Base-by-base conservation (phyloP, 1,140 invertebrate species). In the Aphidius gifuensis region DNA sequence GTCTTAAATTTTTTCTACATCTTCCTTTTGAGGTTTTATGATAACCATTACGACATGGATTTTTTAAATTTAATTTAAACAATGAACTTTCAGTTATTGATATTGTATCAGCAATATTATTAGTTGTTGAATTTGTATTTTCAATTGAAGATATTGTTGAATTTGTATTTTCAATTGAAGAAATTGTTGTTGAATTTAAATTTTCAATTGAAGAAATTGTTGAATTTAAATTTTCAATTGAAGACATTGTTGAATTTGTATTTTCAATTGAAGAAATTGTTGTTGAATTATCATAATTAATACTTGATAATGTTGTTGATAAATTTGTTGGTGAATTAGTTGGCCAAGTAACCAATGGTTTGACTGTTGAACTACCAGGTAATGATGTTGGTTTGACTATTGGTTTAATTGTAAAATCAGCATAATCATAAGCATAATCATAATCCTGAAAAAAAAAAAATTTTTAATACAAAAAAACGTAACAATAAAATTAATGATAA, bases 371-470 rank as follows among this genome's bases (percentile, higher is more conserved):
- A 58, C 47, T 21, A 64, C 56, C 16, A 47, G 65, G 58, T 6
- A 53, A 61, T 7, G 67, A 68, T 5, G 60, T 69, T 7, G 73
- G 68, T 40, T 69, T 73, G 0, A 11, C 8, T 9, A 50, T 62
- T 40, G 82, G 80, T 60, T 79, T 80, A 45, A 81, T 60, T 6
- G 80, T 82, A 51, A 82, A 77, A 45, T 84, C 82, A 5, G 78
- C 67, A 54, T 83, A 82, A 66, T 84, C 82, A 65, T 83, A 83
- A 32, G 76, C 72, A 57, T 83, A 83, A 68, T 81, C 76, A 43
- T 78, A 80, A 60, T 73, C 76, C 78, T 80, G 63, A 8, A 70
- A 77, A 9, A 60, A 1, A 54, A 21, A 58, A 23, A 44, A 9
- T 21, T 38, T 32, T 60, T n/a, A n/a, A n/a, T n/a, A 46, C 49